Base-by-base conservation (phyloP, 2,888 invertebrate species). In the Phasia obesa region DNA sequence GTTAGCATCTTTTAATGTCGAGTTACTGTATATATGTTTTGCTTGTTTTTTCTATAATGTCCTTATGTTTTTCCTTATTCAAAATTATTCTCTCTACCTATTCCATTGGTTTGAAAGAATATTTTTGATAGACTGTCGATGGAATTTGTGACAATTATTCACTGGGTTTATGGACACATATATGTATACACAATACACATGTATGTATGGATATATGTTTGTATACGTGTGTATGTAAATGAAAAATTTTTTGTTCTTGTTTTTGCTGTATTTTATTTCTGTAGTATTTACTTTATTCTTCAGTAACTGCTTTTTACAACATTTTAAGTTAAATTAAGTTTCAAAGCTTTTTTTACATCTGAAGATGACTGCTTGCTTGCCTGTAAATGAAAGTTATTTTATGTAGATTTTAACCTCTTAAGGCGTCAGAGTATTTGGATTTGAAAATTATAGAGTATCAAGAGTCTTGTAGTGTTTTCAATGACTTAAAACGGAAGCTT, bases 341-440 rank as follows among this genome's bases (percentile, higher is more conserved):
- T 69, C 15, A 57, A 67, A 69, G 55, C 27, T 65, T 51, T 62
- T 27, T 44, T 57, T 13, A 51, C 23, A 44, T 35, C 31, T 59
- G 15, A 49, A 27, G 51, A 60, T 69, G 53, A 38, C 38, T 65
- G 65, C n/a, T 11, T 35, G 65, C 15, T 9, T 51, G 67, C 55
- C 67, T 76, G 76, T 23, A 35, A n/a, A 76, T 60, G 67, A 76
- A 53, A 60, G 76, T 69, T 76, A 60, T 69, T 76, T 76, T 76
- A 76, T 76, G 76, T 60, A 76, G 76, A 76, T 76, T 76, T 76
- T 38, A 76, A 60, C 21, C 60, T 76, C 60, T 69, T 69, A 76
- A 38, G 21, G 25, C 60, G 17, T 27, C 53, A 35, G n/a, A 35
- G 47, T 65, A 64, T 44, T 67, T 49, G 27, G 49, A 31, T 60